These are phyloP conservation scores for Microcebus ravelobensis DNA, from an alignment of 2,113 vertebrate species.

Conservation along the genomic window DNA sequence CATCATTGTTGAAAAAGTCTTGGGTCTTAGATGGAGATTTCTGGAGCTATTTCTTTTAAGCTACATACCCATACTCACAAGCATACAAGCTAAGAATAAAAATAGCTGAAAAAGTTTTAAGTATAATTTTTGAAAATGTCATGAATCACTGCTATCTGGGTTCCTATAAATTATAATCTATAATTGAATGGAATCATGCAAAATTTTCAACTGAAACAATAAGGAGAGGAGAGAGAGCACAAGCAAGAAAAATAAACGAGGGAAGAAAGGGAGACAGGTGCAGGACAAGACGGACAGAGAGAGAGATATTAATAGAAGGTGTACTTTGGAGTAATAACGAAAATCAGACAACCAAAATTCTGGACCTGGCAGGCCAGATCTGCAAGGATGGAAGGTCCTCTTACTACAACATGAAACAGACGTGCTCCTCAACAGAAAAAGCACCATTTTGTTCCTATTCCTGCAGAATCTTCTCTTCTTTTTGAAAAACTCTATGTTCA, in stretches of 20 bases:
- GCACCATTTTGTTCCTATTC: not conserved
- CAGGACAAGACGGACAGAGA: not conserved
- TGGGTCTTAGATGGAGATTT: not conserved
- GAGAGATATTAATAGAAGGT: not conserved
- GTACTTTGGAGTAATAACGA: not conserved
- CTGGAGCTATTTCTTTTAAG: not conserved
- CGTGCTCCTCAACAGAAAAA: not conserved
- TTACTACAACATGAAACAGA: not conserved
- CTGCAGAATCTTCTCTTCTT: not conserved
- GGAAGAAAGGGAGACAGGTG: not conserved
- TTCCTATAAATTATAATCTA: not conserved
- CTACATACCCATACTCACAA: not conserved
- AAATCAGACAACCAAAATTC: not conserved
- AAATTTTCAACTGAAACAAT: not conserved
- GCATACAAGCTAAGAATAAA: not conserved
- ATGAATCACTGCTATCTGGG: not conserved
- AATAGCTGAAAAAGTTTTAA: not conserved
- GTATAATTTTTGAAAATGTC: not conserved
- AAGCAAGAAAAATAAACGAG: not conserved
- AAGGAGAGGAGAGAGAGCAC: not conserved
- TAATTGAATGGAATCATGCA: slow-evolving; percentile 7
- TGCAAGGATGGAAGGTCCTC: not conserved
- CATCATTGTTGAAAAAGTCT: slow-evolving; percentile 41
- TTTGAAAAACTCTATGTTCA: not conserved
- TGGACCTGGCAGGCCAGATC: not conserved